Conservation (phyloP, 2,113 vertebrate species). For the Bucco capensis region DNA sequence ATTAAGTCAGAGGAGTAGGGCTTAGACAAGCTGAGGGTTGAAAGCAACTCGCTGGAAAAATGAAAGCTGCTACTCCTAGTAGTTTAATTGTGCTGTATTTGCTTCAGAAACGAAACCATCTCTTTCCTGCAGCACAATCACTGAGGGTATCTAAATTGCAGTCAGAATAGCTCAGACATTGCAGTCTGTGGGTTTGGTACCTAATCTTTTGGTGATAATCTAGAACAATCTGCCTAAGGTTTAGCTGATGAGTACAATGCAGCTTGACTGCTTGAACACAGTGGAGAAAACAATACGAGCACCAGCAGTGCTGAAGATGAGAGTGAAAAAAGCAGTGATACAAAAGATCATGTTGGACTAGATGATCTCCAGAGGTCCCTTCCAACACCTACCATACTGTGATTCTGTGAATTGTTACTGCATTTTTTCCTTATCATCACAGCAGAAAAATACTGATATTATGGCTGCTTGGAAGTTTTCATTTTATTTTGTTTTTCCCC, state of each 20-base stretch:
- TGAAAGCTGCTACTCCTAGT: not conserved
- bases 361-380: too few species aligned
- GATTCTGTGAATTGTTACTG: not conserved
- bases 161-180: not conserved
- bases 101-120: not conserved
- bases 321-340: not conserved
- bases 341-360: not conserved
- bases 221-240: not conserved
- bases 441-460: not conserved
- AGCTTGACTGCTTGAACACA: not conserved
- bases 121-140: not conserved
- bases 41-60: not conserved
- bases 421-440: not conserved
- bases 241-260: not conserved
- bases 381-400: too few species aligned
- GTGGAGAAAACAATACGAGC: not conserved
- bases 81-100: not conserved
- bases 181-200: not conserved
- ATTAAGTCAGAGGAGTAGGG: not conserved
- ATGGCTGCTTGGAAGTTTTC: not conserved
- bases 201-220: not conserved
- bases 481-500: too few species aligned
- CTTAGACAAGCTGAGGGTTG: not conserved
- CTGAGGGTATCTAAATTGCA: not conserved
- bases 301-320: not conserved